These are phyloP conservation scores for Lepilemur ruficaudatus DNA, from an alignment of 2,797 vertebrate species.

Conservation along the genomic window DNA sequence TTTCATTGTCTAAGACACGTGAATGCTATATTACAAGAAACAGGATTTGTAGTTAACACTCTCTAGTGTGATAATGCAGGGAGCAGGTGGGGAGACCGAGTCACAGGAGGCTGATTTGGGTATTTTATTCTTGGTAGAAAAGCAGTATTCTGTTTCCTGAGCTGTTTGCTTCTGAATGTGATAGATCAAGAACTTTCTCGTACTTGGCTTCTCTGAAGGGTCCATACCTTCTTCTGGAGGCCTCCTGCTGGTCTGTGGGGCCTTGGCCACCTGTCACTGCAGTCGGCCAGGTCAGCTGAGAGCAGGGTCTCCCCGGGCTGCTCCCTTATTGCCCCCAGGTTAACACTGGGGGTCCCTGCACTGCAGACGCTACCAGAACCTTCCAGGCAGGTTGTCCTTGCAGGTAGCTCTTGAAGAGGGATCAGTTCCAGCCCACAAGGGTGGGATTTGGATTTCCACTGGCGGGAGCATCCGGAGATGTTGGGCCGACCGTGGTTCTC, in stretches of 20 bases:
- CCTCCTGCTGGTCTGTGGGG: background rate
- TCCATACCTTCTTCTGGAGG: accelerated
- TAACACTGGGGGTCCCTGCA: accelerated
- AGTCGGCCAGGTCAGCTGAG: accelerated
- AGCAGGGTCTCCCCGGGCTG: accelerated
- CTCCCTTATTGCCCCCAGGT: accelerated
- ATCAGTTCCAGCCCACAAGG: accelerated
- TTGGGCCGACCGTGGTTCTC: background rate
- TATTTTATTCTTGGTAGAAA: background rate
- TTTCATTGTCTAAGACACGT: background rate
- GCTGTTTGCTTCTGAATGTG: background rate
- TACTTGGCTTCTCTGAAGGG: background rate
- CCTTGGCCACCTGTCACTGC: accelerated
- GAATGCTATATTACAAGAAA: background rate
- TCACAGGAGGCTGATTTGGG: accelerated
- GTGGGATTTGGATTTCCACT: too few species aligned
- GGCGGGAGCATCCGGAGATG: too few species aligned
- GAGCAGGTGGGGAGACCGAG: accelerated
- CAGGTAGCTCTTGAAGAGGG: accelerated
- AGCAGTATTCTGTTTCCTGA: background rate
- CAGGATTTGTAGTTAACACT: too few species aligned
- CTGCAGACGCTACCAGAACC: accelerated
- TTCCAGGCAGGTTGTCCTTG: accelerated
- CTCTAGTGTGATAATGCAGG: background rate
- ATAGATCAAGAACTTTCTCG: too few species aligned